Evolutionary conservation across 2,113 vertebrate genomes (phyloP).

Genomic region (Antigone vipio): DNA sequence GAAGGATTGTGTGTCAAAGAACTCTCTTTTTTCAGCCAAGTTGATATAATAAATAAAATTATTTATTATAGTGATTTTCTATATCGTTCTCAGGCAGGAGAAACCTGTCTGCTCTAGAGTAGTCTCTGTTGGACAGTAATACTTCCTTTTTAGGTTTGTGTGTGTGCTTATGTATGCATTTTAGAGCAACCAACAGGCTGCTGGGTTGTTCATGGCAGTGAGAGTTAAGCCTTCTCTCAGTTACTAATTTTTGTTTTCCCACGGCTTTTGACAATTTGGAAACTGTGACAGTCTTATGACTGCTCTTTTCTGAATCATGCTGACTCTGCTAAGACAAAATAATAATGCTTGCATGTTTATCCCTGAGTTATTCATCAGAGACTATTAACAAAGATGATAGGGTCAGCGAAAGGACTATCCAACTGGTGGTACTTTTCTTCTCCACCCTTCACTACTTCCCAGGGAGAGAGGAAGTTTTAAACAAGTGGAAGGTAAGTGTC

Average conservation of each 20-base stretch:
- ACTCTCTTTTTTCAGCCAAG: not conserved
- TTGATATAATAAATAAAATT: not conserved
- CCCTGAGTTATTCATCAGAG: not conserved
- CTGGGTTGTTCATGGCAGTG: not conserved
- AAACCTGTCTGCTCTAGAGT: not conserved
- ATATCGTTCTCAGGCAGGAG: not conserved
- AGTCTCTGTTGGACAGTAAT: not conserved
- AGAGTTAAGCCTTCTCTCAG: not conserved
- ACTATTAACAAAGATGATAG: not conserved
- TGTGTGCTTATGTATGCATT: not conserved
- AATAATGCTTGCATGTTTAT: not conserved
- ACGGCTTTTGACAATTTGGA: not conserved
- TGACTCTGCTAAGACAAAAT: slow-evolving; percentile 30
- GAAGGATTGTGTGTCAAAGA: not conserved
- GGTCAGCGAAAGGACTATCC: not conserved
- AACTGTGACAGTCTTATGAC: slow-evolving; percentile 14
- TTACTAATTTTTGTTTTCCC: not conserved
- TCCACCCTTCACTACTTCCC: not conserved
- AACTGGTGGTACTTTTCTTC: not conserved
- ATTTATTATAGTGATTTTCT: not conserved
- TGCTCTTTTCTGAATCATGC: slow-evolving; percentile 1
- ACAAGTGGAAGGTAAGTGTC: not conserved
- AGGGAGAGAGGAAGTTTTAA: not conserved
- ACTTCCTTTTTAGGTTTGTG: not conserved
- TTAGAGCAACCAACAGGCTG: not conserved